A percentile compares a stretch with the other conserved stretches of the same genome.
Conservation (phyloP, 2,888 invertebrate species). For the Leptopilina myrica region DNA sequence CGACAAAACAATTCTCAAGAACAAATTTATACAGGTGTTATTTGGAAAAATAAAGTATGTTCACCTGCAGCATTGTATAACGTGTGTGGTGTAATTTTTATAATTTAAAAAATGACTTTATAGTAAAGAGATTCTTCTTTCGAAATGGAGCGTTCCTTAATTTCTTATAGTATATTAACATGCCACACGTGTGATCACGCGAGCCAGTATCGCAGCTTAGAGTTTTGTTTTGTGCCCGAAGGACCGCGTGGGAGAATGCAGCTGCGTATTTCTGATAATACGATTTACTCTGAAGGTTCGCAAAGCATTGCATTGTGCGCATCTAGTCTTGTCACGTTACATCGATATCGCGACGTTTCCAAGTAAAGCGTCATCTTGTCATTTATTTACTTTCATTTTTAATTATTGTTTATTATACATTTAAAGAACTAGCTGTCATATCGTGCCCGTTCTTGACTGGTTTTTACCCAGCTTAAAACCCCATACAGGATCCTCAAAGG, state of each 20-base stretch:
- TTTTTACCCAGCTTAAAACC: no score
- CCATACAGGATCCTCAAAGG: no score
- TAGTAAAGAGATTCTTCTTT: constrained; percentile 7
- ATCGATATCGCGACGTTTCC: constrained; percentile 29
- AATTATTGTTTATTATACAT: no score
- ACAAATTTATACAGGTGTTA: no score
- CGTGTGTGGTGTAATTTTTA: constrained; percentile 6
- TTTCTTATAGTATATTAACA: constrained; percentile 71
- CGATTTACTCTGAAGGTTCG: constrained; percentile 59
- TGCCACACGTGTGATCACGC: constrained; percentile 71
- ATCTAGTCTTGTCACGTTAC: constrained; percentile 33
- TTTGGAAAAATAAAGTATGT: background rate
- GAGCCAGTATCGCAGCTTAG: constrained; percentile 66
- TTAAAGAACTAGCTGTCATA: no score
- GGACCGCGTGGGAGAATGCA: constrained; percentile 71
- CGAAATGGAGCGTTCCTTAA: constrained; percentile 54
- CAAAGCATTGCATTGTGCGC: constrained; percentile 32
- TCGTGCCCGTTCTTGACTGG: no score
- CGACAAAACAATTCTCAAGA: no score
- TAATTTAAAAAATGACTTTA: background rate
- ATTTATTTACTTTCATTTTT: background rate
- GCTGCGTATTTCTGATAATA: constrained; percentile 69
- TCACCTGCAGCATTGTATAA: background rate
- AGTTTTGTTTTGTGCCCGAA: constrained; percentile 66
- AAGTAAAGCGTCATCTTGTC: constrained; percentile 11